phyloP scores from a whole-genome alignment of 2,888 invertebrate genomes.

The Physocephala rufipes region DNA sequence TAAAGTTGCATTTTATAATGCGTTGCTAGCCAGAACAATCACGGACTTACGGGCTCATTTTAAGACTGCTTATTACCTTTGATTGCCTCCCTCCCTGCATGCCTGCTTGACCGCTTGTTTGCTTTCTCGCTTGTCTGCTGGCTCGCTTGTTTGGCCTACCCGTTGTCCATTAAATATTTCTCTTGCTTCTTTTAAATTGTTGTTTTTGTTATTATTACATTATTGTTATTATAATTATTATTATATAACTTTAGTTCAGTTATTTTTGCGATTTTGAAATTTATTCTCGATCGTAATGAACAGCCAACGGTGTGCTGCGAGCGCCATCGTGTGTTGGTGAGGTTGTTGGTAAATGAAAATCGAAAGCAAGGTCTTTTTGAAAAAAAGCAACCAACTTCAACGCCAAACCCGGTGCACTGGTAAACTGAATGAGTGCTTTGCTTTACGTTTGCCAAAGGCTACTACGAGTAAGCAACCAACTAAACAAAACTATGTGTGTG shows the following conservation, averaged over 20 bases:
- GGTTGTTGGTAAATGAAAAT: slow-evolving; percentile 40
- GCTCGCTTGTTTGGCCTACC: no score
- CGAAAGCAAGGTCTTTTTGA: slow-evolving; percentile 44
- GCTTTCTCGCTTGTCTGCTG: not conserved
- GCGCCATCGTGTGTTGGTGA: not conserved
- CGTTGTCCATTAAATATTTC: not conserved
- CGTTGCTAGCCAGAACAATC: slow-evolving; percentile 12
- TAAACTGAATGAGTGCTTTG: slow-evolving; percentile 15
- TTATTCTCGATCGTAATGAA: slow-evolving; percentile 24
- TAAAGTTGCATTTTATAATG: slow-evolving; percentile 23
- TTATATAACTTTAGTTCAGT: slow-evolving; percentile 28
- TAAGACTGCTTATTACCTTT: not conserved
- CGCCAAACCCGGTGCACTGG: slow-evolving; percentile 22
- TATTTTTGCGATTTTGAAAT: slow-evolving; percentile 32
- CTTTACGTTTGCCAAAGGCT: slow-evolving; percentile 13
- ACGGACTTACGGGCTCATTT: not conserved
- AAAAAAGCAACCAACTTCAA: slow-evolving; percentile 11
- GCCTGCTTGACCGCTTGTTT: not conserved
- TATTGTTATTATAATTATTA: slow-evolving; percentile 15
- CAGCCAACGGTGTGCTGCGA: slow-evolving; percentile 33
- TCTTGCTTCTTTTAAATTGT: slow-evolving; percentile 2
- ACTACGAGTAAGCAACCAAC: slow-evolving; percentile 10
- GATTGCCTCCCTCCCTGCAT: not conserved
- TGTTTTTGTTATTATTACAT: no score
- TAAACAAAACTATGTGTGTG: not conserved